Evolutionary conservation across 2,888 invertebrate genomes (phyloP), one percentile per base, ranked within the genome.

Genomic region (Eremobia ochroleuca): DNA sequence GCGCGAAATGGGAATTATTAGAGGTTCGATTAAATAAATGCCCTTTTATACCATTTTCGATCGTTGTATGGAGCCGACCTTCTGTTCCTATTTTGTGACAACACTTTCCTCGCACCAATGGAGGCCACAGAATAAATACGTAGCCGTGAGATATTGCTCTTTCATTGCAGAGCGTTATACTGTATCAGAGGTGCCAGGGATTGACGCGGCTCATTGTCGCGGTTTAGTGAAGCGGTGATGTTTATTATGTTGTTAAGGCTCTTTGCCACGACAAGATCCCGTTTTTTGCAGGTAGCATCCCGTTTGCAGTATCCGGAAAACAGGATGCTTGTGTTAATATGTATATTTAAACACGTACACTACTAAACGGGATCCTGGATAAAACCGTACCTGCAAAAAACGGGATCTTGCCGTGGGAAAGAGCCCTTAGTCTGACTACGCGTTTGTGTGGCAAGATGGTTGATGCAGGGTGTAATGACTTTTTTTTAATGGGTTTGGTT

Each of bases 131-230:
- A 73, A 85, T 85, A 85, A 79, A 82, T 79, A 85, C 76, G 31
- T 64, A 25, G 43, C 34, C n/a, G 28, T 65, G 73, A 70, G 64
- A 61, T 77, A 87, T 85, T 87, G 66, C 37, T 76, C 37, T 69
- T 79, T 82, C 87, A 86, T 85, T 71, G 79, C 73, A 31, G 64
- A 74, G 74, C 76, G 28, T 87, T 81, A 28, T 71, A 59, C 64
- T 52, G 46, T 64, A 25, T 58, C 58, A 64, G 43, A 81, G 59
- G 31, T 59, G 46, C n/a, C 25, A 49, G 58, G 8, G 37, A 62
- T 21, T 76, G 85, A 34, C 43, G 61, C 66, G 76, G 21, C 13
- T 15, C 31, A 6, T 15, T 66, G 66, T 34, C 46, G 46, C 40
- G 46, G 0, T 61, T 46, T 9, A 28, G 43, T 49, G 40, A 18